A percentile compares a stretch with the other conserved stretches of the same genome.
These are phyloP conservation scores for Saxidomus purpurata DNA, from an alignment of 1,140 invertebrate genomes.

Conservation along the genomic window DNA sequence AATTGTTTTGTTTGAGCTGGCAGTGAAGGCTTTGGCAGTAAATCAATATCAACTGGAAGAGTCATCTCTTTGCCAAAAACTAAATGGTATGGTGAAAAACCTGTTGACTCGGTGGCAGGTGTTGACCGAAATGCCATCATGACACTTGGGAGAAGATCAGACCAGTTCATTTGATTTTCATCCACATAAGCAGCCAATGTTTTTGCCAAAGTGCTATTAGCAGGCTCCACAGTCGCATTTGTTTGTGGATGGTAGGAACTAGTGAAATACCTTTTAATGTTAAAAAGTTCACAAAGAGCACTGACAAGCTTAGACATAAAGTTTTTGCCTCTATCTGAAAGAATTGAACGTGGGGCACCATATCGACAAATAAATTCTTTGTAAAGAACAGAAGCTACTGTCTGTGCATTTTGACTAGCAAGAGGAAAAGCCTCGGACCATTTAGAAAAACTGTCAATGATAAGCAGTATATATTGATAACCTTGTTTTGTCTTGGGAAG, in stretches of 20 bases:
- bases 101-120: neutral
- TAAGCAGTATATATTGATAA: conserved; percentile 42
- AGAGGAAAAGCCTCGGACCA: conserved; percentile 33
- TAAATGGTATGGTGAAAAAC: conserved; percentile 18
- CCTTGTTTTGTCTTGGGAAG: conserved; percentile 45
- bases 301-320: conserved; percentile 54
- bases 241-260: conserved; percentile 74
- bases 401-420: conserved; percentile 21
- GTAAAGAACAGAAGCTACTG: conserved; percentile 15
- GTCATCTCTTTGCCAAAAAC: conserved; percentile 47
- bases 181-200: conserved; percentile 54
- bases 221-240: conserved; percentile 69
- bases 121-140: conserved; percentile 67
- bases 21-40: conserved; percentile 41
- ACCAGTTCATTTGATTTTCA: conserved; percentile 63
- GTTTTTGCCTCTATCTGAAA: conserved; percentile 48
- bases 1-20: conserved; percentile 5
- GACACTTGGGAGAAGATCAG: conserved; percentile 20
- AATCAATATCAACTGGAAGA: conserved; percentile 20
- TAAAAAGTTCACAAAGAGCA: conserved; percentile 61
- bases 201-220: conserved; percentile 50
- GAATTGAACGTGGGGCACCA: conserved; percentile 15
- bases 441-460: conserved; percentile 45
- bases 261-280: conserved; percentile 69
- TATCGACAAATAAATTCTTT: conserved; percentile 41